These are phyloP conservation scores for Drosophila algonquin DNA, from an alignment of 2,888 invertebrate genomes.

Conservation along the genomic window DNA sequence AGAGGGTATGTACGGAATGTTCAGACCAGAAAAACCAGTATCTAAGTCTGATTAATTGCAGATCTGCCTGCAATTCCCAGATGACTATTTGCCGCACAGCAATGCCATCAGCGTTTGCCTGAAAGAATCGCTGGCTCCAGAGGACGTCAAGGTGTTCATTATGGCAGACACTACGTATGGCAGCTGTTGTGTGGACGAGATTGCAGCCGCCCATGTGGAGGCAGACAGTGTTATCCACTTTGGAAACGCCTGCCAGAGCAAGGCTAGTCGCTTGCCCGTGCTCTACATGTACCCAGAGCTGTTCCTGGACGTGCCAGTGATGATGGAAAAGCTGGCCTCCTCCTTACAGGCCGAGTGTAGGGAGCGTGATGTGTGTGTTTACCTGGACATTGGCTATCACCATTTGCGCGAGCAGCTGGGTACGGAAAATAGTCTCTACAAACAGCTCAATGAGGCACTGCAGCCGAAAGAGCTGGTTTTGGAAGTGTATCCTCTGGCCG, in stretches of 20 bases:
- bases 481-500: constrained; percentile 72
- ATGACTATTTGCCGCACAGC: constrained; percentile 89
- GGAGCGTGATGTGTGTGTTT: constrained; percentile 85
- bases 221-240: constrained; percentile 95
- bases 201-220: constrained; percentile 94
- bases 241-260: constrained; percentile 94
- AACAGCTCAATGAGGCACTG: constrained; percentile 58
- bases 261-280: constrained; percentile 90
- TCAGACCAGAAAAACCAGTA: too few relatives aligned
- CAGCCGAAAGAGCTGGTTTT: constrained; percentile 58
- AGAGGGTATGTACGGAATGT: constrained; percentile 86
- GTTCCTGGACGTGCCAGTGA: constrained; percentile 85
- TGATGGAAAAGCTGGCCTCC: constrained; percentile 80
- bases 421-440: constrained; percentile 32
- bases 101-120: constrained; percentile 87
- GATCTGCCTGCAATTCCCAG: constrained; percentile 97
- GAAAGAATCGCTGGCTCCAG: constrained; percentile 80
- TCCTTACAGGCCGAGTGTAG: constrained; percentile 81
- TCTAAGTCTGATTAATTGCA: constrained; percentile 74
- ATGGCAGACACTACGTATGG: constrained; percentile 96
- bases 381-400: constrained; percentile 89
- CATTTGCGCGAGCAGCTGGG: constrained; percentile 85
- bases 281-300: constrained; percentile 89
- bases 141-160: constrained; percentile 88
- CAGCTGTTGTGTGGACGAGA: constrained; percentile 88